Conservation (phyloP, 2,888 invertebrate genomes). For the Litoditis marina region DNA sequence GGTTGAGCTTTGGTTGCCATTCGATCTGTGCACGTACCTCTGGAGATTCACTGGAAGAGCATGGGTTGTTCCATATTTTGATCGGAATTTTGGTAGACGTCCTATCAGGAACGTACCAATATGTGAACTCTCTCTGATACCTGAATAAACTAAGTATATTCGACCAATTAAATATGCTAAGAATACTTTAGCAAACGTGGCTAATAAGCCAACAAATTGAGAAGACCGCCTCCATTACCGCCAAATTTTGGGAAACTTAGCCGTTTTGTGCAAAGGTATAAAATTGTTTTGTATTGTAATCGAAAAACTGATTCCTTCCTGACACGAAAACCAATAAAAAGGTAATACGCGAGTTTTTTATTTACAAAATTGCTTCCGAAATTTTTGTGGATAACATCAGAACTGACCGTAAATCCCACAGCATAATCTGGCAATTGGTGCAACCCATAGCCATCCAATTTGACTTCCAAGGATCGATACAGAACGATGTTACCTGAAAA, state of each 20-base stretch:
- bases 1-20: too few relatives aligned
- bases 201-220: too few relatives aligned
- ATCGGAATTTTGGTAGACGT: neutral
- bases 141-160: neutral
- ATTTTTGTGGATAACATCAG: too few relatives aligned
- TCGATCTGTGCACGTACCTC: too few relatives aligned
- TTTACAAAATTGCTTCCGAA: too few relatives aligned
- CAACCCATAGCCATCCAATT: conserved; percentile 55
- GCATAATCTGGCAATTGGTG: conserved; percentile 33
- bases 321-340: too few relatives aligned
- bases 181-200: neutral
- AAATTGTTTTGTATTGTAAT: too few relatives aligned
- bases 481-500: conserved; percentile 38
- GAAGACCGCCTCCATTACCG: too few relatives aligned
- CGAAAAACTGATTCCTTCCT: too few relatives aligned
- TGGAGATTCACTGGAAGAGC: conserved; percentile 4
- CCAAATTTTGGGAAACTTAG: too few relatives aligned
- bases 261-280: too few relatives aligned
- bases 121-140: conserved; percentile 11
- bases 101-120: neutral
- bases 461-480: conserved; percentile 52
- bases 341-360: too few relatives aligned
- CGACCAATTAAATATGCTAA: neutral
- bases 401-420: conserved; percentile 54
- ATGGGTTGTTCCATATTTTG: conserved; percentile 12